These are phyloP conservation scores for Perithous albicinctus DNA, from an alignment of 2,888 invertebrate genomes.

Conservation along the genomic window DNA sequence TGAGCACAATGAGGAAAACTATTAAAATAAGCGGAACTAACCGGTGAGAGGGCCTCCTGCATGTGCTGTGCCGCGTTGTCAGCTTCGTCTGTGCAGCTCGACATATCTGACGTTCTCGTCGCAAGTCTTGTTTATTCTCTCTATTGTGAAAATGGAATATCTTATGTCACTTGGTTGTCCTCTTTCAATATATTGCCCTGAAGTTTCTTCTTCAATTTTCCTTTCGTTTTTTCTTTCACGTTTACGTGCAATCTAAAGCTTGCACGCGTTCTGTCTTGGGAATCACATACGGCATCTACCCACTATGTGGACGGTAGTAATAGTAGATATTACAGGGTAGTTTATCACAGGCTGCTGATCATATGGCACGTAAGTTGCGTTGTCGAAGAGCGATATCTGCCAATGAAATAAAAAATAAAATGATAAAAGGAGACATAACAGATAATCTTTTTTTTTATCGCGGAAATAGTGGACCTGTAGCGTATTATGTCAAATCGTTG, in stretches of 20 bases:
- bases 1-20: constrained; percentile 24
- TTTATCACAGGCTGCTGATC: constrained; percentile 82
- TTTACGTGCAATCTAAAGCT: constrained; percentile 22
- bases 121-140: constrained; percentile 56
- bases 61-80: constrained; percentile 82
- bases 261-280: constrained; percentile 7
- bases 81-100: constrained; percentile 83
- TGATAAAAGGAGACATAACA: background rate
- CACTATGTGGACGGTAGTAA: constrained; percentile 26
- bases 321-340: constrained; percentile 67
- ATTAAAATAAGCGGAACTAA: constrained; percentile 72
- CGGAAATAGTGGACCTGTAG: constrained; percentile 26
- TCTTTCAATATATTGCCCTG: constrained; percentile 11
- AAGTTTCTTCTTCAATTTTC: background rate
- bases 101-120: constrained; percentile 79
- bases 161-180: constrained; percentile 1
- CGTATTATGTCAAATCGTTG: background rate
- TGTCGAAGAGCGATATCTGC: constrained; percentile 76
- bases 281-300: constrained; percentile 35
- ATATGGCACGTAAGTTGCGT: constrained; percentile 82
- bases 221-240: constrained; percentile 4
- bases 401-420: constrained; percentile 36
- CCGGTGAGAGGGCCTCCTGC: constrained; percentile 84
- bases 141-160: constrained; percentile 42
- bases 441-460: background rate